These are phyloP conservation scores for Ectemnius continuus DNA, from an alignment of 2,888 invertebrate genomes.

Conservation along the genomic window DNA sequence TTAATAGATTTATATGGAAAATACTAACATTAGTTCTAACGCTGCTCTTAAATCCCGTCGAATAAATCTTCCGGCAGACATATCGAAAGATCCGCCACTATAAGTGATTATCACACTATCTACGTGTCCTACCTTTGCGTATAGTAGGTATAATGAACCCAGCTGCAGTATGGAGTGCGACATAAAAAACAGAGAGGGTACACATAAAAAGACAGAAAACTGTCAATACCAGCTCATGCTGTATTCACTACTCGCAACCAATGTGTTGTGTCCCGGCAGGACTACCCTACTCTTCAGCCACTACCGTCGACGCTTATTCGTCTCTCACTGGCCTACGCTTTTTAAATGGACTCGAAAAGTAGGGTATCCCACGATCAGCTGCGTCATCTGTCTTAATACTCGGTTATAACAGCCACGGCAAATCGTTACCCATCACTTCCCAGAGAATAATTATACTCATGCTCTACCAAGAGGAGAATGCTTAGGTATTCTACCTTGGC, in stretches of 20 bases:
- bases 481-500: conserved; percentile 83
- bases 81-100: conserved; percentile 17
- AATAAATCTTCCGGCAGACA: conserved; percentile 22
- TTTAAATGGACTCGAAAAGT: background rate
- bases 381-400: background rate
- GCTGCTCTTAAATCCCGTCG: conserved; percentile 26
- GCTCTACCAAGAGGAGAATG: background rate
- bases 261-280: background rate
- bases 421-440: background rate
- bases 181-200: conserved; percentile 74
- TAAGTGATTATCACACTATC: conserved; percentile 46
- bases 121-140: conserved; percentile 76
- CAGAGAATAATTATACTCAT: background rate
- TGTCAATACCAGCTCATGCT: conserved; percentile 52
- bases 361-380: background rate
- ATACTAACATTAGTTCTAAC: conserved; percentile 34
- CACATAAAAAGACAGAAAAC: conserved; percentile 69
- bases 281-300: conserved; percentile 2
- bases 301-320: too few species aligned
- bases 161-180: conserved; percentile 74
- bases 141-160: conserved; percentile 77
- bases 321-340: background rate
- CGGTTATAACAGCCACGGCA: background rate
- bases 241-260: conserved; percentile 31
- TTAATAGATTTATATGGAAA: conserved; percentile 17